Evolutionary conservation across 2,888 invertebrate genomes (phyloP).

Genomic region (Tachina fera): DNA sequence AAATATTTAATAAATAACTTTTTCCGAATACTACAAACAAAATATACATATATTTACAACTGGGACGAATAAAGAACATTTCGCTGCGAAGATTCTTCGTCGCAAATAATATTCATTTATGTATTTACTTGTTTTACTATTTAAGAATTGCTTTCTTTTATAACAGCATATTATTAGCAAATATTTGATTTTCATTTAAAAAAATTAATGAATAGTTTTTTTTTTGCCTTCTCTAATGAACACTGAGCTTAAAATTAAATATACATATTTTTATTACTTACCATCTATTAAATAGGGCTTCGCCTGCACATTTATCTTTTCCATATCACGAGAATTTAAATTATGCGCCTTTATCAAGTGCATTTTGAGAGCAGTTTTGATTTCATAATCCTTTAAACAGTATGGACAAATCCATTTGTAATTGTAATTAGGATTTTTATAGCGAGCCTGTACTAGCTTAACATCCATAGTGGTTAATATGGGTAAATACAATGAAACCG

Average conservation of each 20-base stretch:
- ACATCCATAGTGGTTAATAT: constrained; percentile 57
- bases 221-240: too few species aligned
- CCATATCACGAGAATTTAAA: constrained; percentile 52
- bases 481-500: constrained; percentile 59
- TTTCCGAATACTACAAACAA: not conserved
- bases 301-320: constrained; percentile 72
- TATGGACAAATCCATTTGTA: constrained; percentile 76
- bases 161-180: too few species aligned
- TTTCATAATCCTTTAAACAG: constrained; percentile 74
- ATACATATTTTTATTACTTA: constrained; percentile 33
- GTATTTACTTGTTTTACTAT: too few species aligned
- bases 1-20: not conserved
- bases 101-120: too few species aligned
- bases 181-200: not conserved
- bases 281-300: constrained; percentile 63
- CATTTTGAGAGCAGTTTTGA: constrained; percentile 72
- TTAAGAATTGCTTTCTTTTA: too few species aligned
- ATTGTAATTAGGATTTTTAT: constrained; percentile 68
- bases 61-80: too few species aligned
- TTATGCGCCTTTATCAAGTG: constrained; percentile 73
- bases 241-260: too few species aligned
- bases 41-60: too few species aligned
- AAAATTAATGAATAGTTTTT: not conserved
- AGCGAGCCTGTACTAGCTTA: constrained; percentile 64
- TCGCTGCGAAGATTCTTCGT: too few species aligned